Evolutionary conservation across 2,113 vertebrate species (phyloP).

Genomic region (Corythaixoides concolor): DNA sequence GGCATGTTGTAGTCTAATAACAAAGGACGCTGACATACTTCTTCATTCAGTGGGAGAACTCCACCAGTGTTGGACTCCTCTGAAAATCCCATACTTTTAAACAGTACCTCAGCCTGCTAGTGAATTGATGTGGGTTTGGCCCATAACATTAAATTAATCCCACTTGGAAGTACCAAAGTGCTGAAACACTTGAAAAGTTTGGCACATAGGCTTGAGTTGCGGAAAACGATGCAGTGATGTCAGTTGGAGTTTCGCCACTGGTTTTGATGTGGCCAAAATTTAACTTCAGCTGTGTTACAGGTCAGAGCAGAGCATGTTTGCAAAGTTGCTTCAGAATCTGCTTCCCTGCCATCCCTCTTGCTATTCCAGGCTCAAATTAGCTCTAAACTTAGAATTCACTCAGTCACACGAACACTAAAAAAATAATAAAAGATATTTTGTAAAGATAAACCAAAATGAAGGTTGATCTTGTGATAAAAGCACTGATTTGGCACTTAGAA

Average conservation of each 20-base stretch:
- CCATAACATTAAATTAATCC: not conserved
- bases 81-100: not conserved
- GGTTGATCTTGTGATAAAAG: conserved; percentile 14
- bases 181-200: not conserved
- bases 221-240: conserved; percentile 24
- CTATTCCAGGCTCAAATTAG: conserved; percentile 25
- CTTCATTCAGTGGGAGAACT: not conserved
- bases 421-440: not conserved
- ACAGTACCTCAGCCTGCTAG: not conserved
- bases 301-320: conserved; percentile 30
- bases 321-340: conserved; percentile 3
- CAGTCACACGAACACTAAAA: not conserved
- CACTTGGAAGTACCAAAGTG: not conserved
- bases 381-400: conserved; percentile 45
- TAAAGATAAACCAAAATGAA: not conserved
- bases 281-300: conserved; percentile 36
- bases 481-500: not conserved
- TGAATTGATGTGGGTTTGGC: not conserved
- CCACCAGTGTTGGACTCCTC: not conserved
- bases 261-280: not conserved
- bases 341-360: not conserved
- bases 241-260: conserved; percentile 10
- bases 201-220: not conserved
- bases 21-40: not conserved
- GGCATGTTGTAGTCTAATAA: not conserved